Percentiles rank a stretch among this genome's conserved stretches.
Conservation (phyloP, 2,888 invertebrate species). For the Epistrophe eligans region DNA sequence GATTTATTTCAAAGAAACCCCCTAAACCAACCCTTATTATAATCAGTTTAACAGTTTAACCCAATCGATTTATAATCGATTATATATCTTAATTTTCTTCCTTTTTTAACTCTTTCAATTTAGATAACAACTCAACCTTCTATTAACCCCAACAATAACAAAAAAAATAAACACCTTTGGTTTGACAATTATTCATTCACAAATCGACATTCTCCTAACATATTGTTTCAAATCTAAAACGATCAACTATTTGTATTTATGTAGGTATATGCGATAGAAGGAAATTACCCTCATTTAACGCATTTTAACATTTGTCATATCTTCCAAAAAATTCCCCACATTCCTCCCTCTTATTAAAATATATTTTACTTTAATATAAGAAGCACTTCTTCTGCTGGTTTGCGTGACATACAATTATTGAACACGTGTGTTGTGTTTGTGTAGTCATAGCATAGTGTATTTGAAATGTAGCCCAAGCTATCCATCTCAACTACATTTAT, state of each 20-base stretch:
- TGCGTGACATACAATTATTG: conserved; percentile 24
- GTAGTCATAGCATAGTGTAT: not conserved
- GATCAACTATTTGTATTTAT: conserved; percentile 1
- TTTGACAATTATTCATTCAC: conserved; percentile 31
- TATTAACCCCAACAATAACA: not conserved
- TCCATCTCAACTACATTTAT: conserved; percentile 24
- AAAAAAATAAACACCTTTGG: not conserved
- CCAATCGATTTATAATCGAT: conserved; percentile 1
- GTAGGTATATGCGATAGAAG: not conserved
- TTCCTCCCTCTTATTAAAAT: not conserved
- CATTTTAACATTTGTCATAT: conserved; percentile 20
- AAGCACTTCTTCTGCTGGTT: not conserved
- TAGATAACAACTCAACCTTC: conserved; percentile 1
- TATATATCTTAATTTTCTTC: conserved; percentile 7
- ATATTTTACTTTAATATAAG: not conserved
- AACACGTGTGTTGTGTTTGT: not conserved
- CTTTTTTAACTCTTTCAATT: conserved; percentile 21
- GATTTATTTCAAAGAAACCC: not conserved
- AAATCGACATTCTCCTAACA: not conserved
- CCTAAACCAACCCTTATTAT: not conserved
- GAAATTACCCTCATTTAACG: conserved; percentile 19
- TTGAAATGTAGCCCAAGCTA: not conserved
- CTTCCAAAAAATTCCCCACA: not conserved
- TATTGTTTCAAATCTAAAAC: conserved; percentile 31
- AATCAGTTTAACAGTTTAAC: not conserved